Evolutionary conservation across 2,113 vertebrate species (phyloP), one percentile per base, ranked within the genome.

Genomic region (Gadus chalcogrammus): DNA sequence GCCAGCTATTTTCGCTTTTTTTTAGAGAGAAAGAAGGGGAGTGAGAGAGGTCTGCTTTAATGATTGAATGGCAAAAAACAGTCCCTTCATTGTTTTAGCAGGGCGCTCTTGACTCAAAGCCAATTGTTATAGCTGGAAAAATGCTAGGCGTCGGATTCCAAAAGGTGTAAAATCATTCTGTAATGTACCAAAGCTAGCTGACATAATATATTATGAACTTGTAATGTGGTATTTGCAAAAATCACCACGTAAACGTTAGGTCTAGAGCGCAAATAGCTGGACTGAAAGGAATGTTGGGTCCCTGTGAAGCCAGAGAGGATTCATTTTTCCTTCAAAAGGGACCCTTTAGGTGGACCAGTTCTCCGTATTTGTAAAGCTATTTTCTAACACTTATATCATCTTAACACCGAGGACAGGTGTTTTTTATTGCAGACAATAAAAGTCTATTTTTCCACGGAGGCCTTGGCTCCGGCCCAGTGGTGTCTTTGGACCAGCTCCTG

Each of bases 41-140:
- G 27, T 67, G 69, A 80, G 61, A 64, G 77, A 75, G 64, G 76
- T 88, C 89, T 89, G 88, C 76, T 90, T 83, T 83, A 84, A 77
- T 72, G 75, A 88, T 88, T 58, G 77, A 87, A 83, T 60, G 17
- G 69, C 0, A 61, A 75, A 71, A 76, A 87, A 90, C 85, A 91
- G 85, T 79, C 74, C 58, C 80, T 69, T 88, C 85, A 88, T 91
- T 91, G 87, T 91, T 90, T 74, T 79, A 58, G 73, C 74, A 67
- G 79, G 72, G 74, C 64, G n/a, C 15, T 61, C 71, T 48, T 17
- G 84, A 83, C 79, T 69, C 61, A 64, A 53, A 67, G 61, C 55
- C 65, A 71, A 79, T 84, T 89, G 80, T 88, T 85, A 75, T 68
- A 74, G n/a, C 67, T 78, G 78, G 79, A 76, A 58, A 62, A 52